Conservation (phyloP, 2,113 vertebrate species). For the Pangasianodon gigas region DNA sequence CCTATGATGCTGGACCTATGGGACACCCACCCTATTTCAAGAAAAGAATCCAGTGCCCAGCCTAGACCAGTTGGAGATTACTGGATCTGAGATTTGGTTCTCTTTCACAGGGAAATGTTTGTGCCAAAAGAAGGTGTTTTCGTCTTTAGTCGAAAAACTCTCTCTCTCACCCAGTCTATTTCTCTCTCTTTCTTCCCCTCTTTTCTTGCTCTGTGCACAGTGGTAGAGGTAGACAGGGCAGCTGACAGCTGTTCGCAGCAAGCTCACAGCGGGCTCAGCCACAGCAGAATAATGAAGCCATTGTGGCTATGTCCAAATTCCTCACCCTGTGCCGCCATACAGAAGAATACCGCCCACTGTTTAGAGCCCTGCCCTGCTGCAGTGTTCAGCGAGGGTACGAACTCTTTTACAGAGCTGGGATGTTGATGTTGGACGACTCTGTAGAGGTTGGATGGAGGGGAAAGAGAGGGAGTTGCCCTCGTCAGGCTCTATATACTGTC, state of each 20-base stretch:
- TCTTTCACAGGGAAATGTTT: conserved; percentile 35
- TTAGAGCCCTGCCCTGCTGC: conserved; percentile 35
- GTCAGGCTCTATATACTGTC: conserved; percentile 45
- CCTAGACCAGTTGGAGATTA: conserved; percentile 23
- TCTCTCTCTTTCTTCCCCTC: conserved; percentile 1
- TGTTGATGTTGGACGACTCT: conserved; percentile 50
- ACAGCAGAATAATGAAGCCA: conserved; percentile 59
- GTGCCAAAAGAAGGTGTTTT: conserved; percentile 2
- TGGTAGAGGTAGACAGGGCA: conserved; percentile 40
- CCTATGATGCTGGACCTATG: neutral
- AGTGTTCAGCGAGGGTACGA: conserved; percentile 35
- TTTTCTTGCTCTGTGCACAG: neutral
- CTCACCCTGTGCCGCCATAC: conserved; percentile 36
- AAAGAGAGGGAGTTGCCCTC: conserved; percentile 45
- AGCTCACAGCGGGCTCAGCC: conserved; percentile 41
- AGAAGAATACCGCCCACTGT: conserved; percentile 57
- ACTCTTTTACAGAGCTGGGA: conserved; percentile 32
- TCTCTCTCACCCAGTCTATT: neutral
- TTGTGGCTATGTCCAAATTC: conserved; percentile 58
- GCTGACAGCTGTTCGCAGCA: conserved; percentile 54
- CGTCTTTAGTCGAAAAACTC: neutral
- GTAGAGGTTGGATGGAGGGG: conserved; percentile 44
- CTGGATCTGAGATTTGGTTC: conserved; percentile 5
- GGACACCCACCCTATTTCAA: neutral
- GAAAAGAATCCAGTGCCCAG: neutral